Percentiles rank a stretch among this genome's conserved stretches.
phyloP scores from a whole-genome alignment of 1,140 invertebrate species.

The Drosophila tsacasi region DNA sequence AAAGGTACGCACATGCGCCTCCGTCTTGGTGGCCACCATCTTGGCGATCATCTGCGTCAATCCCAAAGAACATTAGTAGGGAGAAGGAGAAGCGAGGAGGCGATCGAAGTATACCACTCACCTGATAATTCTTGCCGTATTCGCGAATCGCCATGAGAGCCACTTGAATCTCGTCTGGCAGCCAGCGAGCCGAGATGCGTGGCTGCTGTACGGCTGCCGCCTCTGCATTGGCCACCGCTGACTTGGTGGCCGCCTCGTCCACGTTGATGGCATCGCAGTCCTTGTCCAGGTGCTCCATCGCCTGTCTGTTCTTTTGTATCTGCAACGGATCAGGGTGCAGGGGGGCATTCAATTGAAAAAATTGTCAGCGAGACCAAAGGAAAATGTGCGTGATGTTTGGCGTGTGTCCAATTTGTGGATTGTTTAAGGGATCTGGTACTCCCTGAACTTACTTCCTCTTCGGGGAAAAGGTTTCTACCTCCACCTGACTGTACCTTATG shows the following conservation, averaged over 20 bases:
- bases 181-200: conserved; percentile 95
- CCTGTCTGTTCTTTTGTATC: conserved; percentile 98
- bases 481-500: neutral
- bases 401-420: neutral
- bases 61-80: neutral
- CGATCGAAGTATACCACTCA: conserved; percentile 21
- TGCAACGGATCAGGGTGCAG: conserved; percentile 84
- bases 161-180: conserved; percentile 95
- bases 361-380: conserved; percentile 35
- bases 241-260: conserved; percentile 40
- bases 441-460: neutral
- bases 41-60: conserved; percentile 92
- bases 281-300: conserved; percentile 93
- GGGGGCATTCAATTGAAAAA: conserved; percentile 61
- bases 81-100: neutral
- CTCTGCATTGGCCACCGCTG: conserved; percentile 88
- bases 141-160: conserved; percentile 97
- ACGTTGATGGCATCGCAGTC: conserved; percentile 49
- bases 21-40: conserved; percentile 97
- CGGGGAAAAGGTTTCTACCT: neutral
- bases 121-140: conserved; percentile 97
- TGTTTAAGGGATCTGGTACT: neutral
- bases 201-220: conserved; percentile 86
- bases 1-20: conserved; percentile 95
- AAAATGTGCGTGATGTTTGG: neutral